Percentiles rank a stretch among this genome's conserved stretches.
Conservation (phyloP, 2,797 vertebrate species). For the Micrastur ruficollis region DNA sequence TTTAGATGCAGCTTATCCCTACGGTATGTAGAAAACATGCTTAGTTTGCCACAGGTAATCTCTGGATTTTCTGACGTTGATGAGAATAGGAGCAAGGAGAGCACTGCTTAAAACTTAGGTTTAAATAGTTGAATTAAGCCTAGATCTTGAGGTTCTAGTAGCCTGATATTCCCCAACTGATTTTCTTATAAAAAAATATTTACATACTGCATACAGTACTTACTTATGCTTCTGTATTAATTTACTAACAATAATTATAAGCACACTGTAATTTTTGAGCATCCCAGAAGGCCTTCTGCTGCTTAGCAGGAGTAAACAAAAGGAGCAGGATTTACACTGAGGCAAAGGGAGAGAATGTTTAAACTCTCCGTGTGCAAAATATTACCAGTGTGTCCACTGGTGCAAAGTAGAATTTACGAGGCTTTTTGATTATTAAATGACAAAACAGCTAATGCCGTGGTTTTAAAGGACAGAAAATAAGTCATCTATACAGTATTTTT, state of each 20-base stretch:
- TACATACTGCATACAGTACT: background rate
- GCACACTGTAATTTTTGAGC: slow-evolving; percentile 1
- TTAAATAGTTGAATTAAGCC: background rate
- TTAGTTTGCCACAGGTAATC: background rate
- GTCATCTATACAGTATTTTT: background rate
- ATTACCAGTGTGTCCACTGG: background rate
- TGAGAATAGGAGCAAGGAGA: background rate
- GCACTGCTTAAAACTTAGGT: background rate
- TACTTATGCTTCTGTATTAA: slow-evolving; percentile 17
- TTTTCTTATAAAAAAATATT: background rate
- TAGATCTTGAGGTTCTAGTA: background rate
- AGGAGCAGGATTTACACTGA: slow-evolving; percentile 5
- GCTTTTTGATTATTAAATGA: background rate
- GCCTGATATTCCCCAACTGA: background rate
- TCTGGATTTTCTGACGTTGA: background rate
- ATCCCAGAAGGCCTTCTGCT: slow-evolving; percentile 2
- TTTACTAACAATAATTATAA: slow-evolving; percentile 33
- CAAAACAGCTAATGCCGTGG: background rate
- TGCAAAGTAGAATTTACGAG: background rate
- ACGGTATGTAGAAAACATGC: background rate
- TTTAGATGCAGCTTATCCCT: background rate
- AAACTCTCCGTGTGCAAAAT: background rate
- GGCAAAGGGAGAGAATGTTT: background rate
- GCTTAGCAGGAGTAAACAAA: slow-evolving; percentile 5
- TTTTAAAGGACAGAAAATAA: background rate